Evolutionary conservation across 2,797 vertebrate genomes (phyloP).

Genomic region (Lepus oiostolus): DNA sequence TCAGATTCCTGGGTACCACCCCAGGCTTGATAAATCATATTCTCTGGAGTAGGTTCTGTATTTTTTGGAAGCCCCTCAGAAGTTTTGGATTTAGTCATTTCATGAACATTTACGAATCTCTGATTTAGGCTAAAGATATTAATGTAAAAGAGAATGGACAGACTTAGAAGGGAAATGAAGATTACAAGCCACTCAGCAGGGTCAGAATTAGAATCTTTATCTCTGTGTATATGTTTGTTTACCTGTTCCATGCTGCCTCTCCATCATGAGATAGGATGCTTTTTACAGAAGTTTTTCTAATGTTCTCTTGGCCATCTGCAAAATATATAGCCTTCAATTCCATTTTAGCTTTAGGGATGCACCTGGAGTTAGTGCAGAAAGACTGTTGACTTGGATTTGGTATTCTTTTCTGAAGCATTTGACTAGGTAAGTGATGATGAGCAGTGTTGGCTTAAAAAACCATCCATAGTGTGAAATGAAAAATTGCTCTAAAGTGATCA

Average conservation of each 20-base stretch:
- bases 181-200: neutral
- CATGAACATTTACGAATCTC: constrained; percentile 23
- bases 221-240: neutral
- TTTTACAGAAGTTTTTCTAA: constrained; percentile 40
- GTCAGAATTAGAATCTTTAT: constrained; percentile 48
- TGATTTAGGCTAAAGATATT: constrained; percentile 32
- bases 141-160: constrained; percentile 42
- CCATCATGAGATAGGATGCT: neutral
- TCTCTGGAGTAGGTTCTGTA: neutral
- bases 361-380: neutral
- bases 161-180: constrained; percentile 49
- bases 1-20: neutral
- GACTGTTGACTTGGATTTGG: constrained; percentile 50
- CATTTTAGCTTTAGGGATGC: constrained; percentile 32
- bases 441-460: constrained; percentile 67
- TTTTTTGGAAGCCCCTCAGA: neutral
- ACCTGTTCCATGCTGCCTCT: neutral
- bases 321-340: neutral
- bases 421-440: constrained; percentile 53
- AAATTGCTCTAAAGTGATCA: constrained; percentile 68
- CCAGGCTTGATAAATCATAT: constrained; percentile 32
- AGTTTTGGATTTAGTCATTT: constrained; percentile 47
- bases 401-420: constrained; percentile 53
- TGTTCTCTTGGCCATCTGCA: neutral
- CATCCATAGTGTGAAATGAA: constrained; percentile 57